Percentiles rank a stretch among this genome's conserved stretches.
Evolutionary conservation across 2,888 invertebrate species (phyloP).

Genomic region (Ichneumoninae sp.): DNA sequence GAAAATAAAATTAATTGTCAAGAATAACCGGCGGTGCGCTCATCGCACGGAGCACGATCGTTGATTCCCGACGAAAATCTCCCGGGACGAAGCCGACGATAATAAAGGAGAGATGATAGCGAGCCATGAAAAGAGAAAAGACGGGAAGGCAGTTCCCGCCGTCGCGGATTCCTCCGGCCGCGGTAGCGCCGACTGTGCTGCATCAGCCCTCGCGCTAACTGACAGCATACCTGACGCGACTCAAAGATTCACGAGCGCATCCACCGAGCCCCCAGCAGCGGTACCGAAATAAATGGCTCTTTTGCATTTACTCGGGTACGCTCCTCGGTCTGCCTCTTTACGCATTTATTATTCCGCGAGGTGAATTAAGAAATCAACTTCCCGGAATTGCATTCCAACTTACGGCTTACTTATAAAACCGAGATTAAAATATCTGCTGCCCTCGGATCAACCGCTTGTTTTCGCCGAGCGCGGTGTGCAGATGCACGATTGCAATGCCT

Average conservation of each 20-base stretch:
- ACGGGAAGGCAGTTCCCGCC: neutral
- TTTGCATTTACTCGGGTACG: slow-evolving; percentile 15
- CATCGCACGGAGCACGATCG: slow-evolving; percentile 41
- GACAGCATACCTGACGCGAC: slow-evolving; percentile 78
- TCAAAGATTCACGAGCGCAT: slow-evolving; percentile 74
- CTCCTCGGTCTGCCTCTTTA: neutral
- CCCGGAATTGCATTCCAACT: neutral
- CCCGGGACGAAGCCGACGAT: slow-evolving; percentile 30
- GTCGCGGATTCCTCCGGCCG: slow-evolving; percentile 34
- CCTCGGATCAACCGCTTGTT: neutral
- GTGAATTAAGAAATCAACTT: slow-evolving; percentile 43
- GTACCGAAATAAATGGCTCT: slow-evolving; percentile 61
- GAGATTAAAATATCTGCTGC: neutral
- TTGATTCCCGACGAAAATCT: slow-evolving; percentile 60
- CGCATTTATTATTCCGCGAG: slow-evolving; percentile 12
- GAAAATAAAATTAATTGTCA: slow-evolving; percentile 72
- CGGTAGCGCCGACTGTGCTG: slow-evolving; percentile 43
- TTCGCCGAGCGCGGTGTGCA: neutral
- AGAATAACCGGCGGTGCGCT: slow-evolving; percentile 64
- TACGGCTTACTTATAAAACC: neutral
- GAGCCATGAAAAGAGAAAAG: slow-evolving; percentile 38
- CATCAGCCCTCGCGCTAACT: slow-evolving; percentile 69
- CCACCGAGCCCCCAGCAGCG: slow-evolving; percentile 23
- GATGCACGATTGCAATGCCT: neutral
- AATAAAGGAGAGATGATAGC: slow-evolving; percentile 52